Evolutionary conservation across 2,888 invertebrate species (phyloP).

Genomic region (Magallana nippona): DNA sequence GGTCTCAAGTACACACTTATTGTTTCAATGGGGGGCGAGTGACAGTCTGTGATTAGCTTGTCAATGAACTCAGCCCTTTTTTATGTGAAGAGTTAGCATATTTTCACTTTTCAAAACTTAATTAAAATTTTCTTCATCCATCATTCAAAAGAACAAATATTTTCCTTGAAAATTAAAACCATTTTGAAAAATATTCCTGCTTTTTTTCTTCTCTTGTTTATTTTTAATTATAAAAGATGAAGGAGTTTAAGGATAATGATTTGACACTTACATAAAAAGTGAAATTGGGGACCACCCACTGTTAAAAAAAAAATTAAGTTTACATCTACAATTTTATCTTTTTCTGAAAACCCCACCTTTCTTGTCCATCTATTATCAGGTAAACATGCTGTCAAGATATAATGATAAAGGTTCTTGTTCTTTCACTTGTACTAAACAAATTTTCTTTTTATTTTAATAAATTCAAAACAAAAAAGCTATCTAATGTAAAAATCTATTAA

Average conservation of each 20-base stretch:
- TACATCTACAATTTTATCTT: background rate
- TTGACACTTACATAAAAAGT: slow-evolving; percentile 3
- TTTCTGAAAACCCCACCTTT: slow-evolving; percentile 13
- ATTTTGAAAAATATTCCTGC: background rate
- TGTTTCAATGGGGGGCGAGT: background rate
- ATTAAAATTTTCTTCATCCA: background rate
- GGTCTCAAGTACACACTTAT: slow-evolving; percentile 4
- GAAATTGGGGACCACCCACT: slow-evolving; percentile 16
- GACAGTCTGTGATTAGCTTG: background rate
- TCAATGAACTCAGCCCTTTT: background rate
- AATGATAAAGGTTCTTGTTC: background rate
- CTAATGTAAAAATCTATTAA: background rate
- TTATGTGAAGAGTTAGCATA: background rate
- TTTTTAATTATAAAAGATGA: background rate
- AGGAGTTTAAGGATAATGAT: slow-evolving; percentile 4
- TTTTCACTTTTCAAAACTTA: background rate
- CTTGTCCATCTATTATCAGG: slow-evolving; percentile 21
- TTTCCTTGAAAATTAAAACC: background rate
- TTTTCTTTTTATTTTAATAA: slow-evolving; percentile 13
- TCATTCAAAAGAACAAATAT: background rate
- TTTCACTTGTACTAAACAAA: background rate
- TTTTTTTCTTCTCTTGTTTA: background rate
- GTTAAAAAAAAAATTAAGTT: slow-evolving; percentile 23
- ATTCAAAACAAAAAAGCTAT: background rate
- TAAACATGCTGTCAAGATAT: slow-evolving; percentile 11